Evolutionary conservation across 1,140 invertebrate genomes (phyloP), one percentile per base, ranked within the genome.

Genomic region (Sycobia sp.): DNA sequence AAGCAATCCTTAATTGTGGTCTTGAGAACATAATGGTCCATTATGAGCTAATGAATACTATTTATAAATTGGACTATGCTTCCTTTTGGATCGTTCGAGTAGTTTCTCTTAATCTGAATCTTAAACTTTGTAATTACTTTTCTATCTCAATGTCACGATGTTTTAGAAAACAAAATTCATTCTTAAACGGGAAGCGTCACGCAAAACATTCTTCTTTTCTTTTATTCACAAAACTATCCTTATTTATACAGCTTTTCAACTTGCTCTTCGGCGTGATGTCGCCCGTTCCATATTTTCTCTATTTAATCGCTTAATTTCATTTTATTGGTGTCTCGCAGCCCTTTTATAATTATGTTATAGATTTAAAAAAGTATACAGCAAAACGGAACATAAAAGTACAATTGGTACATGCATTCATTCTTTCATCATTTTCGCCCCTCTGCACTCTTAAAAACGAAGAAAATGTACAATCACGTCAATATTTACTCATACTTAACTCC

Each of bases 391-490:
- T 22, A 47, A 25, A 34, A 3, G 10, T 49, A 49, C 18, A 47
- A 18, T 46, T 5, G 32, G 32, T 49, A 34, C 41, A n/a, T 27
- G 18, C 56, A 58, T 47, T 41, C 44, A 51, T 3, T 20, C 46
- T 39, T 39, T 18, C 41, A 16, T 36, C 44, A 16, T 58, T 58
- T 54, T 54, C 49, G 41, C 50, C 39, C 56, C 43, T 47, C 14
- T 50, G 4, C 23, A 16, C 32, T 20, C 53, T 47, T 65, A 65
- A 32, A 65, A 65, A 53, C 39, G 51, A 59, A 65, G 23, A 65
- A 54, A 54, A 47, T 63, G 41, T 63, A 63, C 61, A 63, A 56
- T 63, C 61, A 63, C 61, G 47, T 63, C 43, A 23, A 56, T 63
- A 41, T 13, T 34, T 57, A 18, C 41, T 57, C 41, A 14, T 57